Conservation (phyloP, 2,113 vertebrate species). For the Pygathrix nemaeus region DNA sequence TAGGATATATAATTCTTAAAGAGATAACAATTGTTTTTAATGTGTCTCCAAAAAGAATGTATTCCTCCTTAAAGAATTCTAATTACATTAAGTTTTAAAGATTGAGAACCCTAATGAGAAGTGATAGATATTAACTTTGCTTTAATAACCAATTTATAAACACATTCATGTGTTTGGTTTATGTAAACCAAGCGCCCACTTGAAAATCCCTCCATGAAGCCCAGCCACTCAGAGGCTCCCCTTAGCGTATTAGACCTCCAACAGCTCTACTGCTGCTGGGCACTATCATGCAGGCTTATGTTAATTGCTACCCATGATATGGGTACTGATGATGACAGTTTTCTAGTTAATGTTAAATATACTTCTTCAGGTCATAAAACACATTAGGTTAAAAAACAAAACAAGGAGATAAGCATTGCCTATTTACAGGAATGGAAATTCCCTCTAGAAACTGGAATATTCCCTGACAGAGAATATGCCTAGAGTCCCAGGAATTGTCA, state of each 20-base stretch:
- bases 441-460: neutral
- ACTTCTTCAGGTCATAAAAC: neutral
- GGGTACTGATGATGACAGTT: neutral
- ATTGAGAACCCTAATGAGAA: neutral
- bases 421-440: neutral
- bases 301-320: neutral
- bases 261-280: neutral
- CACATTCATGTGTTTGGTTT: neutral
- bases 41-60: constrained; percentile 2
- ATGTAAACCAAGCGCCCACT: neutral
- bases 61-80: neutral
- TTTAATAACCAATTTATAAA: neutral
- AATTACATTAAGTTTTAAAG: neutral
- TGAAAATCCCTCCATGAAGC: neutral
- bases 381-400: neutral
- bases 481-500: neutral
- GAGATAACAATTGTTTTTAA: neutral
- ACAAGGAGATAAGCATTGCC: neutral
- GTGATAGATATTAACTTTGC: neutral
- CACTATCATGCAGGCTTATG: neutral
- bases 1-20: neutral
- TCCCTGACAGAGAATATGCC: neutral
- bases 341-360: neutral
- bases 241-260: neutral
- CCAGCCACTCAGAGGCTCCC: neutral